phyloP scores from a whole-genome alignment of 2,888 invertebrate genomes.

The Periphyllus acericola region DNA sequence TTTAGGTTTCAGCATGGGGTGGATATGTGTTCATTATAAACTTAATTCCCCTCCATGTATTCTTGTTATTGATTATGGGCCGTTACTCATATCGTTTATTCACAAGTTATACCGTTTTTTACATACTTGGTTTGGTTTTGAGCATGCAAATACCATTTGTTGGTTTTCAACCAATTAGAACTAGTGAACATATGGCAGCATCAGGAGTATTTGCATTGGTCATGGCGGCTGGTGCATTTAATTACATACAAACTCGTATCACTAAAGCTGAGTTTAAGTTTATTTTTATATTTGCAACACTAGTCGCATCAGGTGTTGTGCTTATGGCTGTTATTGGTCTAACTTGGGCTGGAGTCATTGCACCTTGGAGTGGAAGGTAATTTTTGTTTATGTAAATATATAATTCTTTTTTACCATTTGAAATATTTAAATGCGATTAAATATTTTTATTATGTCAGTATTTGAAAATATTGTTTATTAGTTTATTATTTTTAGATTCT shows the following conservation, averaged over 20 bases:
- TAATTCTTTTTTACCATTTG: too few relatives aligned
- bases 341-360: constrained; percentile 94
- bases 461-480: neutral
- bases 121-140: constrained; percentile 90
- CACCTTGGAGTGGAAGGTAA: constrained; percentile 91
- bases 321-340: constrained; percentile 85
- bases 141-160: constrained; percentile 98
- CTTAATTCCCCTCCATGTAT: constrained; percentile 97
- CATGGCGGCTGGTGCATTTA: constrained; percentile 86
- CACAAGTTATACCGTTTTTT: constrained; percentile 96
- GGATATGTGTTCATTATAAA: constrained; percentile 99
- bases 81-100: constrained; percentile 91
- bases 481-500: constrained; percentile 76
- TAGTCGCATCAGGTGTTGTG: constrained; percentile 81
- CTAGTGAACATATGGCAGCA: constrained; percentile 99
- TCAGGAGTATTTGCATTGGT: constrained; percentile 96
- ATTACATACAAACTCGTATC: constrained; percentile 86
- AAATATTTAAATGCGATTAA: too few relatives aligned
- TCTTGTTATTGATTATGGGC: constrained; percentile 93
- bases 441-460: neutral
- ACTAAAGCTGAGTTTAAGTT: constrained; percentile 91
- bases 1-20: constrained; percentile 97
- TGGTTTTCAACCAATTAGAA: constrained; percentile 98
- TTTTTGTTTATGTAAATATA: neutral
- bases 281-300: constrained; percentile 81